Conservation (phyloP, 2,797 vertebrate species). For the Tangara arthus region DNA sequence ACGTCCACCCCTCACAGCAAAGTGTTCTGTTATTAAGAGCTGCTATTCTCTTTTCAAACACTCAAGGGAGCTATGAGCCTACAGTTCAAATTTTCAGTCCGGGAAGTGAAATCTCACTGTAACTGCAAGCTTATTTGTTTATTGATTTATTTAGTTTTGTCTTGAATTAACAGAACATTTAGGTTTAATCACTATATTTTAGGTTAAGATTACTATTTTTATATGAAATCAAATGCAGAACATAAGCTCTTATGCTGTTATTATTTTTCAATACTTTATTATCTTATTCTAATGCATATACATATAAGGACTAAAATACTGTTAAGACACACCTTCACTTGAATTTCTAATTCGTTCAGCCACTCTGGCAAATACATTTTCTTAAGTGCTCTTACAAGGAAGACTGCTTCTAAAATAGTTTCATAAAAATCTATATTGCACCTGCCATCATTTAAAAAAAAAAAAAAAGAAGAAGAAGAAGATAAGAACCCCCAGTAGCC, state of each 20-base stretch:
- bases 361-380: neutral
- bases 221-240: neutral
- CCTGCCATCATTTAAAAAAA: neutral
- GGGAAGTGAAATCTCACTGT: conserved; percentile 4
- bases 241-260: neutral
- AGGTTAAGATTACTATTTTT: neutral
- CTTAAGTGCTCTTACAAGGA: neutral
- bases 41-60: conserved; percentile 62
- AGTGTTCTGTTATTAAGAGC: conserved; percentile 35
- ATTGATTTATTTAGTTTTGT: neutral
- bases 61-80: conserved; percentile 64
- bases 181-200: neutral
- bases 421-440: neutral
- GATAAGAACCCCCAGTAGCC: neutral
- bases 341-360: neutral
- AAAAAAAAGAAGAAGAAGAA: too few species aligned
- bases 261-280: neutral
- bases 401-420: neutral
- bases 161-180: neutral
- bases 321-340: neutral
- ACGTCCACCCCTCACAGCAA: neutral
- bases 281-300: neutral
- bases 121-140: neutral
- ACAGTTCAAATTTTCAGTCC: conserved; percentile 35
- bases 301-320: neutral